Evolutionary conservation across 2,797 vertebrate genomes (phyloP).

Genomic region (Gymnothorax javanicus): DNA sequence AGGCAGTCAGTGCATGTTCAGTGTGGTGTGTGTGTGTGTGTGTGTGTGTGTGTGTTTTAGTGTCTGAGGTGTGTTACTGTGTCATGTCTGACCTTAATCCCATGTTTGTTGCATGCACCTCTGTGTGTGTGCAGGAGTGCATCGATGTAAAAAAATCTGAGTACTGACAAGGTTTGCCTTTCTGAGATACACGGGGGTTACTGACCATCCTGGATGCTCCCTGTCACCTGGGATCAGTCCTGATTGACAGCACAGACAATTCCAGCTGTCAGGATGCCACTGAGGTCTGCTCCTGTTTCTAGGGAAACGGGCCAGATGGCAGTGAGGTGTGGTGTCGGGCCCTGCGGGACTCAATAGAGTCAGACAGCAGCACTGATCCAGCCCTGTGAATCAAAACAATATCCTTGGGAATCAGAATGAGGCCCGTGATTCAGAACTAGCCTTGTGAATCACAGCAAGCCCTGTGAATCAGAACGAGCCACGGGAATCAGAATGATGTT

Average conservation of each 20-base stretch:
- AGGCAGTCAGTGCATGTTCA: conserved; percentile 13
- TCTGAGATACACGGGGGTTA: background rate
- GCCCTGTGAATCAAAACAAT: too few relatives aligned
- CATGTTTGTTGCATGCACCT: background rate
- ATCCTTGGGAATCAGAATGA: too few relatives aligned
- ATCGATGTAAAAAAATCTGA: too few relatives aligned
- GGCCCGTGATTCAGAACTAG: too few relatives aligned
- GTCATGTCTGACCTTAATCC: background rate
- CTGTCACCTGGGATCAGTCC: background rate
- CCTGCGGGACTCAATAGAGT: background rate
- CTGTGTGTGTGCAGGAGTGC: background rate
- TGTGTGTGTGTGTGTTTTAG: background rate
- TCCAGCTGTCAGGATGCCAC: background rate
- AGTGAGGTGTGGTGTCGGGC: background rate
- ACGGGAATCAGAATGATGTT: too few relatives aligned
- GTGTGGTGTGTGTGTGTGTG: conserved; percentile 13
- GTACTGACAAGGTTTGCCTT: background rate
- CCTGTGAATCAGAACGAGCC: too few relatives aligned
- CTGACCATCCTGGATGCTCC: background rate
- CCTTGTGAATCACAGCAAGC: too few relatives aligned
- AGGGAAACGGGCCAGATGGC: background rate
- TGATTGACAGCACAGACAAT: background rate
- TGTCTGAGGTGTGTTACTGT: background rate
- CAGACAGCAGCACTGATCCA: too few relatives aligned
- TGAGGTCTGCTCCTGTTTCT: background rate